Evolutionary conservation across 2,888 invertebrate genomes (phyloP).

Genomic region (Dolichopus griseipennis): DNA sequence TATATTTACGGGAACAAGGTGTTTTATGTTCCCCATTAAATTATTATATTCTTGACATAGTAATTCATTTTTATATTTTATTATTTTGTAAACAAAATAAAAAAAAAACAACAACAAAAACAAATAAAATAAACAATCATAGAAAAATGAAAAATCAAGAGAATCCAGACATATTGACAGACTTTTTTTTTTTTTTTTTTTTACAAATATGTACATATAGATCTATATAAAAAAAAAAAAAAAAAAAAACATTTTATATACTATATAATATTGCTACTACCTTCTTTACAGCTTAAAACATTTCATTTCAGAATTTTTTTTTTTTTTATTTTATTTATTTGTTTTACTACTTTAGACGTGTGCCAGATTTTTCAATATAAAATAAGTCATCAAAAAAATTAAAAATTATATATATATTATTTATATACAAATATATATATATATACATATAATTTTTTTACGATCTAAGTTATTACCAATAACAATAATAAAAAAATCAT

Average conservation of each 20-base stretch:
- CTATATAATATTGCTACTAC: background rate
- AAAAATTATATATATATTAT: background rate
- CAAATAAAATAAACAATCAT: background rate
- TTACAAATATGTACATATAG: too few relatives aligned
- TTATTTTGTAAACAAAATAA: background rate
- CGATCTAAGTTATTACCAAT: constrained; percentile 9
- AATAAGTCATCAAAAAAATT: constrained; percentile 8
- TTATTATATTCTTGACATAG: background rate
- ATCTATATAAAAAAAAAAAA: too few relatives aligned
- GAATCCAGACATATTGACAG: background rate
- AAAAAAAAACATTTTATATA: background rate
- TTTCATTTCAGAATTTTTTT: background rate
- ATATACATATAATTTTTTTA: constrained; percentile 10
- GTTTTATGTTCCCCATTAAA: constrained; percentile 1
- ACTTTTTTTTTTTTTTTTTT: too few relatives aligned
- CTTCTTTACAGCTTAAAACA: background rate
- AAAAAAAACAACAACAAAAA: background rate
- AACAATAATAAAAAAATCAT: constrained; percentile 11
- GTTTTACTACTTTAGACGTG: constrained; percentile 12
- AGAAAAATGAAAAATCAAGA: too few relatives aligned
- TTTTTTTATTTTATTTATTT: background rate
- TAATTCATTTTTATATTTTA: background rate
- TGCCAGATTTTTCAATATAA: constrained; percentile 10
- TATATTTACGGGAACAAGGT: background rate
- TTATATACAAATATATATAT: too few relatives aligned